A percentile compares a stretch with the other conserved stretches of the same genome.
Conservation (phyloP, 1,140 invertebrate genomes). For the Bombus pyrosoma region DNA sequence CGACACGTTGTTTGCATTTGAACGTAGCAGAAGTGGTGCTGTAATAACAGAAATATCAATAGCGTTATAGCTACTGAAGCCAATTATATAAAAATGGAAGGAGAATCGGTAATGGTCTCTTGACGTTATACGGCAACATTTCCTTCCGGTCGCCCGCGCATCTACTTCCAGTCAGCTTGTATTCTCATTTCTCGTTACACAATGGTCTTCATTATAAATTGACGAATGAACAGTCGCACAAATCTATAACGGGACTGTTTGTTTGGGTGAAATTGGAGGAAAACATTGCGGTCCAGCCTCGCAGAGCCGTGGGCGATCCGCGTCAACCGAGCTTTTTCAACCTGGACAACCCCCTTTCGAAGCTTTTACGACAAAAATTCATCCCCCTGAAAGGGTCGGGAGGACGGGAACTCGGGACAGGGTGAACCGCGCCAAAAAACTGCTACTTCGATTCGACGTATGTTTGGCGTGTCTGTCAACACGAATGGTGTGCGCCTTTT, state of each 20-base stretch:
- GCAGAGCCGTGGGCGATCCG: slow-evolving; percentile 57
- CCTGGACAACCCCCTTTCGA: slow-evolving; percentile 28
- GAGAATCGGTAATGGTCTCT: slow-evolving; percentile 52
- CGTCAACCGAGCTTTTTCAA: slow-evolving; percentile 45
- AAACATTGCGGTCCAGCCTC: slow-evolving; percentile 69
- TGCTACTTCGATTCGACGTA: slow-evolving; percentile 47
- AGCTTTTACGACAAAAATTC: slow-evolving; percentile 51
- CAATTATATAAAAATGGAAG: background rate
- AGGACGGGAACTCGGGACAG: background rate
- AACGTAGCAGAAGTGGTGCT: too few species aligned
- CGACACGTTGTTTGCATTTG: too few species aligned
- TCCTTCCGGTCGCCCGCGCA: slow-evolving; percentile 2
- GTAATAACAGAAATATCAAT: background rate
- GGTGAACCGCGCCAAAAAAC: slow-evolving; percentile 36
- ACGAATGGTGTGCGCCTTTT: slow-evolving; percentile 30
- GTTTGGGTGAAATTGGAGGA: slow-evolving; percentile 75
- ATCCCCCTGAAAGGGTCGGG: slow-evolving; percentile 7
- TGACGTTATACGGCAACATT: slow-evolving; percentile 46
- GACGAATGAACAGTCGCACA: slow-evolving; percentile 62
- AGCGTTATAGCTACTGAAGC: background rate
- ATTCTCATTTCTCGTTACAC: slow-evolving; percentile 65
- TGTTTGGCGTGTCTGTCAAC: slow-evolving; percentile 51
- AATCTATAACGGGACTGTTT: slow-evolving; percentile 75
- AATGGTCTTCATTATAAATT: slow-evolving; percentile 74
- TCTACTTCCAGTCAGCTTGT: slow-evolving; percentile 10